Percentiles rank a stretch among this genome's conserved stretches.
These are phyloP conservation scores for Nephrocerus scutellatus DNA, from an alignment of 2,888 invertebrate species.

Conservation along the genomic window DNA sequence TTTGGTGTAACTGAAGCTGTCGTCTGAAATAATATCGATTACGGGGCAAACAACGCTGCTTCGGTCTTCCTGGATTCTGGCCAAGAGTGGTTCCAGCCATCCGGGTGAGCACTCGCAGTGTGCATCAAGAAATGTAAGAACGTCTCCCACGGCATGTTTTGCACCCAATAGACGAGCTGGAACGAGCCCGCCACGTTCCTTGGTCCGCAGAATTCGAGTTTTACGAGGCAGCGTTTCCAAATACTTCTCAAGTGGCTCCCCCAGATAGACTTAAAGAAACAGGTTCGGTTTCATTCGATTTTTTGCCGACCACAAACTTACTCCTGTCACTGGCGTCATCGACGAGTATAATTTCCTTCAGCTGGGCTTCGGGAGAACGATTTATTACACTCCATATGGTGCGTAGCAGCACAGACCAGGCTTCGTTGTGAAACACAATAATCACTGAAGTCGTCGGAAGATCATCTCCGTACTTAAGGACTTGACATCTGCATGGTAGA, in stretches of 20 bases:
- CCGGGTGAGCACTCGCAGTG: constrained; percentile 89
- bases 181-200: constrained; percentile 67
- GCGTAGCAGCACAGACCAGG: constrained; percentile 92
- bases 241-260: constrained; percentile 60
- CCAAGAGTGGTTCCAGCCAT: constrained; percentile 70
- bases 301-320: too few species aligned
- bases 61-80: constrained; percentile 48
- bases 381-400: constrained; percentile 92
- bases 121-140: constrained; percentile 90
- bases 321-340: constrained; percentile 85
- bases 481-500: constrained; percentile 55
- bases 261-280: constrained; percentile 53
- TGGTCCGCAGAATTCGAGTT: constrained; percentile 59
- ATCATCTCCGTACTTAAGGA: constrained; percentile 51
- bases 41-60: constrained; percentile 55
- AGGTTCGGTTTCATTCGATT: too few species aligned
- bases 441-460: constrained; percentile 86
- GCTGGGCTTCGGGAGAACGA: constrained; percentile 68
- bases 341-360: constrained; percentile 79
- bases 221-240: constrained; percentile 56
- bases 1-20: constrained; percentile 90
- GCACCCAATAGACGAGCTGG: constrained; percentile 77
- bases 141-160: constrained; percentile 61
- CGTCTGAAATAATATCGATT: constrained; percentile 91
- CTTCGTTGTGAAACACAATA: constrained; percentile 98